Evolutionary conservation across 2,113 vertebrate species (phyloP).

Genomic region (Otocyon megalotis): DNA sequence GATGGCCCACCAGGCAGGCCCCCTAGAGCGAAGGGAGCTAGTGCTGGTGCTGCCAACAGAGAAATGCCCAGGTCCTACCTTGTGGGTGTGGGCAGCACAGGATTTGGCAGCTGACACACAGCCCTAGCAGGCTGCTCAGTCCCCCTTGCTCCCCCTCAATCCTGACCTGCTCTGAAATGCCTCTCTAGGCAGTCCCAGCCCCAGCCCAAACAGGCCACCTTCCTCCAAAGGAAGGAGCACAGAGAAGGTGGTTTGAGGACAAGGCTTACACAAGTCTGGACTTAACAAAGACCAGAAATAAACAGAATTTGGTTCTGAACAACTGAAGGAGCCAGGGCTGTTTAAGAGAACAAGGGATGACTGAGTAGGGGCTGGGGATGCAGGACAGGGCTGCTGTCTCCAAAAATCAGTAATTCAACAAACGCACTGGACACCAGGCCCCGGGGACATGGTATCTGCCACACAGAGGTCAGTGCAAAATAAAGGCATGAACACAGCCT

Average conservation of each 20-base stretch:
- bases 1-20: neutral
- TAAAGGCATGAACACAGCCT: no score
- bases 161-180: neutral
- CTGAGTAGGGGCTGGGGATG: neutral
- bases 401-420: neutral
- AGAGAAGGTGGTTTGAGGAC: neutral
- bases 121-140: neutral
- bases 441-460: neutral
- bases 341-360: neutral
- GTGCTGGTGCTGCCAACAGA: neutral
- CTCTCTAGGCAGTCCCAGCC: neutral
- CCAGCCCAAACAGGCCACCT: no score
- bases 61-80: neutral
- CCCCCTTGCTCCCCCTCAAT: no score
- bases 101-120: neutral
- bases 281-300: neutral
- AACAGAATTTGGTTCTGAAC: neutral
- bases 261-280: neutral
- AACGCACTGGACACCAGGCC: neutral
- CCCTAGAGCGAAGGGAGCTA: neutral
- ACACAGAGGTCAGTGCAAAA: neutral
- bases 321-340: neutral
- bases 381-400: neutral
- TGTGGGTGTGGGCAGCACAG: no score
- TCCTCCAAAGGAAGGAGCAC: neutral